Percentiles rank a stretch among this genome's conserved stretches.
Evolutionary conservation across 2,113 vertebrate genomes (phyloP).

Genomic region (Acinonyx jubatus): DNA sequence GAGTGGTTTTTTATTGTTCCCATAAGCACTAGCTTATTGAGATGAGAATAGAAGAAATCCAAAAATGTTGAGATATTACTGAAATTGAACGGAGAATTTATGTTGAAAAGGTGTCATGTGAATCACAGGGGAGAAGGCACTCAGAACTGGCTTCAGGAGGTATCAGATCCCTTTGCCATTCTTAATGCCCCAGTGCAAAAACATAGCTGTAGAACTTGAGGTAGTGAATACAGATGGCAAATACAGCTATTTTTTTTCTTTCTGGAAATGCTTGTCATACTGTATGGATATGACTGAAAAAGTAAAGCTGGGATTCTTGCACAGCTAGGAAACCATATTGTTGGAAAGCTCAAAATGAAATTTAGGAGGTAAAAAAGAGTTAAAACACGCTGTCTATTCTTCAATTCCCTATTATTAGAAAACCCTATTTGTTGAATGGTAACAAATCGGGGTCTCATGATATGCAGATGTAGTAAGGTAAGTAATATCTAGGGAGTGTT

Average conservation of each 20-base stretch:
- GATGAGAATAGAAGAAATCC: not conserved
- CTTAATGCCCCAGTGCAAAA: not conserved
- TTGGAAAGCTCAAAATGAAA: conserved; percentile 48
- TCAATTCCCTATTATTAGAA: conserved; percentile 18
- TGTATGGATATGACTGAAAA: not conserved
- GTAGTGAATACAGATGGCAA: not conserved
- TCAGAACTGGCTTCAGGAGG: not conserved
- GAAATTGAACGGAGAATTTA: not conserved
- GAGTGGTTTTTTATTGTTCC: not conserved
- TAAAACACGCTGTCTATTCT: not conserved
- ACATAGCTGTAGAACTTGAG: not conserved
- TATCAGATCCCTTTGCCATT: not conserved
- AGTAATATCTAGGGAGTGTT: not conserved
- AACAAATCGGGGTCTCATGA: not conserved
- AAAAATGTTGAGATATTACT: not conserved
- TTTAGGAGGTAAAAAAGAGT: not conserved
- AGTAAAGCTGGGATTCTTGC: not conserved
- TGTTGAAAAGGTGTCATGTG: not conserved
- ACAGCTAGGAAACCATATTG: not conserved
- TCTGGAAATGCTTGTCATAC: not conserved
- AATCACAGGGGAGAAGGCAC: not conserved
- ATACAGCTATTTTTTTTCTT: not conserved
- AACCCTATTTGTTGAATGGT: not conserved
- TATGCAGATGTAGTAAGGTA: too few relatives aligned
- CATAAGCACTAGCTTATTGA: not conserved